Percentiles rank a stretch among this genome's conserved stretches.
phyloP scores from a whole-genome alignment of 2,797 vertebrate species.

The Oryzias sinensis region DNA sequence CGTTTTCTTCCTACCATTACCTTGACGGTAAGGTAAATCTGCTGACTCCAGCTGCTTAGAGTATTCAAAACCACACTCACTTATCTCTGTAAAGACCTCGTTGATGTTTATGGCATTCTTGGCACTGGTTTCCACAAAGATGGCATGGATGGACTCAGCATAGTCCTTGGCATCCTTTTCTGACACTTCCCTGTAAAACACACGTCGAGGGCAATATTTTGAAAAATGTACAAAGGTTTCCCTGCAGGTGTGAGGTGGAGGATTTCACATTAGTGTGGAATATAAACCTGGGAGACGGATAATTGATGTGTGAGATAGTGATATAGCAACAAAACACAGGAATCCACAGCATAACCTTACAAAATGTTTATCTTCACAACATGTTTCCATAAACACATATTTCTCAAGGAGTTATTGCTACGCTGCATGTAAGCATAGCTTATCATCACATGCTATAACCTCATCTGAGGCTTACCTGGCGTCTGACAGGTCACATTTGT shows the following conservation, averaged over 20 bases:
- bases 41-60: conserved; percentile 3
- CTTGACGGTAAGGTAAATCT: neutral
- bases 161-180: conserved; percentile 98
- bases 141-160: conserved; percentile 95
- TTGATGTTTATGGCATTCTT: conserved; percentile 99
- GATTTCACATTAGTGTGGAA: conserved; percentile 15
- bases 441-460: neutral
- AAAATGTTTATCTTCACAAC: too few species aligned
- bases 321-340: neutral
- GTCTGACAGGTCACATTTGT: conserved; percentile 96
- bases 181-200: conserved; percentile 87
- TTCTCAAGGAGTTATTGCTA: neutral
- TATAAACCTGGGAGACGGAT: neutral
- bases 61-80: conserved; percentile 80
- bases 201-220: conserved; percentile 20
- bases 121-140: conserved; percentile 97
- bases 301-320: neutral
- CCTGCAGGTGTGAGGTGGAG: conserved; percentile 2
- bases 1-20: conserved; percentile 1
- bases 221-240: conserved; percentile 18
- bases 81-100: conserved; percentile 99
- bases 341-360: neutral
- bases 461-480: conserved; percentile 79
- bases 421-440: neutral
- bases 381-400: too few species aligned